These are phyloP conservation scores for Nannobrachium achirus DNA, from an alignment of 2,113 vertebrate genomes.

Conservation along the genomic window DNA sequence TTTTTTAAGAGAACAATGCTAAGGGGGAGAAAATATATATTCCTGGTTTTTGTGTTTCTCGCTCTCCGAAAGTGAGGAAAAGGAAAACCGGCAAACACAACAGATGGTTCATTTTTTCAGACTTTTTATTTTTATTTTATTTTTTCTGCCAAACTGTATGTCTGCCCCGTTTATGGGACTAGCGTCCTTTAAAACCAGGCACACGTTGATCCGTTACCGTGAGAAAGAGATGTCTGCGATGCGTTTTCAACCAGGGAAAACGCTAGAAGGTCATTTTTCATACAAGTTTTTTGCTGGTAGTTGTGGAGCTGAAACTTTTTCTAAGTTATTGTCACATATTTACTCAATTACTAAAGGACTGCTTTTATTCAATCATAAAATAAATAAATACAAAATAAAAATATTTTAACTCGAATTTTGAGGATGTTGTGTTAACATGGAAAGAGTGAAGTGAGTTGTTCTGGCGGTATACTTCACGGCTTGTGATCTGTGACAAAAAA, in stretches of 20 bases:
- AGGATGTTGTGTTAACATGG: constrained; percentile 63
- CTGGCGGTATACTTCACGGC: constrained; percentile 18
- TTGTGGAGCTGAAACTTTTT: constrained; percentile 62
- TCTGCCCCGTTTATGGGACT: constrained; percentile 61
- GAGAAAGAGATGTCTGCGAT: constrained; percentile 37
- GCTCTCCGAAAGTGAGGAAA: constrained; percentile 45
- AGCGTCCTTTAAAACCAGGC: constrained; percentile 47
- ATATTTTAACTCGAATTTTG: constrained; percentile 39
- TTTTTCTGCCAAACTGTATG: constrained; percentile 72
- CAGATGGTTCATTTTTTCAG: constrained; percentile 54
- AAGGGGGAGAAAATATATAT: constrained; percentile 47
- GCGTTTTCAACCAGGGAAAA: constrained; percentile 54
- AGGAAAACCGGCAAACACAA: constrained; percentile 43
- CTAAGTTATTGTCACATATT: constrained; percentile 52
- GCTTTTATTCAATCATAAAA: constrained; percentile 70
- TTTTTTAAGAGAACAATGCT: constrained; percentile 65
- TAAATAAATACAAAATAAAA: constrained; percentile 15
- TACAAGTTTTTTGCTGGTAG: constrained; percentile 70
- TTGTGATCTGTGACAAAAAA: constrained; percentile 45
- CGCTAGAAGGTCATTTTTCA: constrained; percentile 60
- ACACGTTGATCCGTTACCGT: constrained; percentile 33
- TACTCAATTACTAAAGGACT: constrained; percentile 65
- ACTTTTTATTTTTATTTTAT: too few species aligned
- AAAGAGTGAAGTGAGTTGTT: constrained; percentile 30
- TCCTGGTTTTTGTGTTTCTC: constrained; percentile 37